Evolutionary conservation across 2,888 invertebrate species (phyloP).

Genomic region (Zygothrica quintamaculata): DNA sequence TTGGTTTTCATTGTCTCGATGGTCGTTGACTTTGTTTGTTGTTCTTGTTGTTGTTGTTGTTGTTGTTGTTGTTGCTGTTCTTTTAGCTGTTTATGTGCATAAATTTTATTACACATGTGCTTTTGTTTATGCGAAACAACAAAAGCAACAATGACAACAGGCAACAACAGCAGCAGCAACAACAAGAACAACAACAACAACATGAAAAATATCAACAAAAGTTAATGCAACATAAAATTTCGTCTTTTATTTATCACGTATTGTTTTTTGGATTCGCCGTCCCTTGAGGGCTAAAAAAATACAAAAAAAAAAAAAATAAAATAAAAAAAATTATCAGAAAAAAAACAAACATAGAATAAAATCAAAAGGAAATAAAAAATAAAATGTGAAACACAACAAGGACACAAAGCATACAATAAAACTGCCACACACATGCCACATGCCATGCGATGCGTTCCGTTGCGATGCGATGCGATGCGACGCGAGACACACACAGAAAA

Average conservation of each 20-base stretch:
- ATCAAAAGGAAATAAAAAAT: constrained; percentile 64
- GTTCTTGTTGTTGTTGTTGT: constrained; percentile 16
- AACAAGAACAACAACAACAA: constrained; percentile 32
- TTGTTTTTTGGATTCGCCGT: constrained; percentile 31
- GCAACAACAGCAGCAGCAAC: constrained; percentile 19
- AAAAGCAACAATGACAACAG: constrained; percentile 30
- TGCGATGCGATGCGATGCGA: constrained; percentile 22
- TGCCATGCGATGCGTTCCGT: too few relatives aligned
- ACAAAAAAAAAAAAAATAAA: constrained; percentile 35
- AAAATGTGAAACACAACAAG: constrained; percentile 37
- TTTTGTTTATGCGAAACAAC: constrained; percentile 67
- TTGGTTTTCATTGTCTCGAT: constrained; percentile 69
- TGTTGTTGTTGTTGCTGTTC: constrained; percentile 28
- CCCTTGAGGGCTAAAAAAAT: constrained; percentile 43
- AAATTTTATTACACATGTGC: constrained; percentile 77
- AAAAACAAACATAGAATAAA: constrained; percentile 44
- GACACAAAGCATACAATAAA: constrained; percentile 62
- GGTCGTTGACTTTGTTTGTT: constrained; percentile 10
- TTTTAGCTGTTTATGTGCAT: constrained; percentile 68
- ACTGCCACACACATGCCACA: constrained; percentile 64
- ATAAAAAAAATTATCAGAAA: constrained; percentile 46
- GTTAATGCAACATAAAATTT: constrained; percentile 77
- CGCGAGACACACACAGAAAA: constrained; percentile 13
- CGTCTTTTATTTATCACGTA: constrained; percentile 68
- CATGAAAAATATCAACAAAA: constrained; percentile 33